A percentile compares a stretch with the other conserved stretches of the same genome.
Conservation (phyloP, 2,113 vertebrate species). For the Brachionichthys hirsutus region DNA sequence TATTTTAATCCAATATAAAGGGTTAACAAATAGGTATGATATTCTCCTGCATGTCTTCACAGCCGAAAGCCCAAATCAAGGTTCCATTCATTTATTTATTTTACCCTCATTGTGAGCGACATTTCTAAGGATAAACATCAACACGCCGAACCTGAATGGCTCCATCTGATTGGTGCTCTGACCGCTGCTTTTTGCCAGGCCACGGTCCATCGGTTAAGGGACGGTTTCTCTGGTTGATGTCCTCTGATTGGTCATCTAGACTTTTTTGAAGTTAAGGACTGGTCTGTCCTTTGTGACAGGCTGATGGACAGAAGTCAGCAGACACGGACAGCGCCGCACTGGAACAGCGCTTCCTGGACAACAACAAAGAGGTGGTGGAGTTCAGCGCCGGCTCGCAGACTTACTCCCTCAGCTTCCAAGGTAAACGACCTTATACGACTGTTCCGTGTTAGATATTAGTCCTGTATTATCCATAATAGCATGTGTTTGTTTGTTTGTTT, state of each 20-base stretch:
- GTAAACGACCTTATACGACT: slow-evolving; percentile 37
- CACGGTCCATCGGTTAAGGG: too few species aligned
- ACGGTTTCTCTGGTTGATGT: background rate
- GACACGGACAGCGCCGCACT: slow-evolving; percentile 58
- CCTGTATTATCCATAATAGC: rapidly evolving
- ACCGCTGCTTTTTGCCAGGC: too few species aligned
- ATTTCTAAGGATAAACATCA: too few species aligned
- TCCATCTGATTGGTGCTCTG: too few species aligned
- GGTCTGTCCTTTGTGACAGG: slow-evolving; percentile 25
- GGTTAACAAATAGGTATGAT: too few species aligned
- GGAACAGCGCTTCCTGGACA: slow-evolving; percentile 64
- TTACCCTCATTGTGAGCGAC: too few species aligned
- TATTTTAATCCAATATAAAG: too few species aligned
- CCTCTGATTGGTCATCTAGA: background rate
- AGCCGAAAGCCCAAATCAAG: too few species aligned
- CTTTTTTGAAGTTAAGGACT: background rate
- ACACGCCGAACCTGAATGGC: too few species aligned
- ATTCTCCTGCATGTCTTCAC: too few species aligned
- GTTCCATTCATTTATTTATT: too few species aligned
- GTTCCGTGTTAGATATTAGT: background rate
- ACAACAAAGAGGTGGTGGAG: slow-evolving; percentile 55
- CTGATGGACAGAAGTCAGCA: slow-evolving; percentile 16
- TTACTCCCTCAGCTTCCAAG: slow-evolving; percentile 67
- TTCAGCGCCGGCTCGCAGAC: slow-evolving; percentile 66
- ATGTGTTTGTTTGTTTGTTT: background rate